These are phyloP conservation scores for Listronotus oregonensis DNA, from an alignment of 1,140 invertebrate species.

Conservation along the genomic window DNA sequence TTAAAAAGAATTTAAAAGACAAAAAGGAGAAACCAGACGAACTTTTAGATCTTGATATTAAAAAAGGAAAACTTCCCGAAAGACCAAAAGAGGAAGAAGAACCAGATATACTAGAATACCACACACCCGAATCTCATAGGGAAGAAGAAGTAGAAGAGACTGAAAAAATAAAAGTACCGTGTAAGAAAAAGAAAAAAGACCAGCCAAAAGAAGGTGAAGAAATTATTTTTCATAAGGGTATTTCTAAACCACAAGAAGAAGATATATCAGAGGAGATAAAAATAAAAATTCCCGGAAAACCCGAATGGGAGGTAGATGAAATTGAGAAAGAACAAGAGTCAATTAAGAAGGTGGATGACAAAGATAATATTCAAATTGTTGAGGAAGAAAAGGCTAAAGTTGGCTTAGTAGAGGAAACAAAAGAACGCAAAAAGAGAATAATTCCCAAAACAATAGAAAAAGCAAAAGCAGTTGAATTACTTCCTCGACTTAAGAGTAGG, in stretches of 20 bases:
- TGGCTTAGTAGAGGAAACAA: constrained; percentile 53
- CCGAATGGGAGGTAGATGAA: constrained; percentile 59
- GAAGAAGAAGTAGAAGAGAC: constrained; percentile 51
- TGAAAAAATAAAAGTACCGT: constrained; percentile 47
- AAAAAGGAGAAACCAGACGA: constrained; percentile 52
- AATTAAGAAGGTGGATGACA: constrained; percentile 58
- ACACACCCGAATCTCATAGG: constrained; percentile 56
- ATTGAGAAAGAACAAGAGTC: constrained; percentile 53
- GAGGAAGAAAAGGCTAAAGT: constrained; percentile 15
- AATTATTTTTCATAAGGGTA: constrained; percentile 60
- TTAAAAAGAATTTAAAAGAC: constrained; percentile 48
- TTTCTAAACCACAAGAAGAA: constrained; percentile 59
- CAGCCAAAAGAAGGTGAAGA: constrained; percentile 60
- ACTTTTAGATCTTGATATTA: constrained; percentile 48
- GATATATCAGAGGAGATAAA: constrained; percentile 59
- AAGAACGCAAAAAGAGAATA: constrained; percentile 57
- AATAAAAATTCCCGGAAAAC: constrained; percentile 61
- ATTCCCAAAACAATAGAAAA: constrained; percentile 56
- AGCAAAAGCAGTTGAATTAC: constrained; percentile 66
- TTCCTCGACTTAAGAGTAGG: constrained; percentile 68
- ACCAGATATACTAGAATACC: constrained; percentile 53
- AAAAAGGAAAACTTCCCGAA: constrained; percentile 56
- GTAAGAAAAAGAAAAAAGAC: constrained; percentile 53
- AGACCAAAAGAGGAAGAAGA: constrained; percentile 45
- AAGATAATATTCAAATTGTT: constrained; percentile 42